Evolutionary conservation across 92 coral and sea anemone species (phyloP).

Genomic region (Palythoa grandis): DNA sequence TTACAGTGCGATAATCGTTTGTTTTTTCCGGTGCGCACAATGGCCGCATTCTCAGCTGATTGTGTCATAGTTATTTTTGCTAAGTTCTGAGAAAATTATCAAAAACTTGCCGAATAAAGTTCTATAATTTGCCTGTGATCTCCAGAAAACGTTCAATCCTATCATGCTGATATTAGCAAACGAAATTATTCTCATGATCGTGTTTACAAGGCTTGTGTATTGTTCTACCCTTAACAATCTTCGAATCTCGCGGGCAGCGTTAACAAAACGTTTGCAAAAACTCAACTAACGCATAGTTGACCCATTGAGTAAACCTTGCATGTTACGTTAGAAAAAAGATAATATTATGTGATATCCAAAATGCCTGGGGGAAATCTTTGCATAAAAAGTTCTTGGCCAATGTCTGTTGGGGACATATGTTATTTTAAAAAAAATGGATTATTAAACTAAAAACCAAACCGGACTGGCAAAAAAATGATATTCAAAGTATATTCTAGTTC

Average conservation of each 20-base stretch:
- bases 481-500: too few relatives aligned
- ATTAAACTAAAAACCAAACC: too few relatives aligned
- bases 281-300: neutral
- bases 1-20: neutral
- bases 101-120: neutral
- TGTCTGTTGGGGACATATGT: neutral
- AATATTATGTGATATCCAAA: neutral
- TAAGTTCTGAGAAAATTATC: neutral
- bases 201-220: neutral
- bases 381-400: too few relatives aligned
- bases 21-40: conserved; percentile 34
- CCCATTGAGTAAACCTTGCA: neutral
- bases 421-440: neutral
- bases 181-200: neutral
- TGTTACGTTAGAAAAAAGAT: neutral
- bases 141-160: neutral
- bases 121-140: neutral
- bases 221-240: neutral
- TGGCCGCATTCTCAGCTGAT: conserved; percentile 21
- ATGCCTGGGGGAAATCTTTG: neutral
- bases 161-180: neutral
- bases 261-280: neutral
- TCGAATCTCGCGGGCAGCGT: neutral
- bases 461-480: too few relatives aligned
- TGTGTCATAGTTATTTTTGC: conserved; percentile 7